Evolutionary conservation across 2,113 vertebrate genomes (phyloP).

Genomic region (Hipposideros armiger): DNA sequence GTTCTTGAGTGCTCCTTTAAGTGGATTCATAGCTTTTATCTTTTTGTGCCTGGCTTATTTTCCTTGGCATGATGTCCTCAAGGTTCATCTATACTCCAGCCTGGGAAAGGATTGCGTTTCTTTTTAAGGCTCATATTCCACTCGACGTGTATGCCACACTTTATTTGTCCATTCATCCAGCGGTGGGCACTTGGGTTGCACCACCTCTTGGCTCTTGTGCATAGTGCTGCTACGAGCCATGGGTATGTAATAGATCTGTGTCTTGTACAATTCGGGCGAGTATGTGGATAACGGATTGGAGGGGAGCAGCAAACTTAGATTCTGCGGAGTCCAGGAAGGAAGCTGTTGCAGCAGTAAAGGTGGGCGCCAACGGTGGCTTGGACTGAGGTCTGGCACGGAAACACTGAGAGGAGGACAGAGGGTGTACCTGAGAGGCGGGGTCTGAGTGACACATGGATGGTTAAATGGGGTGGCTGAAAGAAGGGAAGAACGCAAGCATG

Average conservation of each 20-base stretch:
- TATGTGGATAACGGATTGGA: too few species aligned
- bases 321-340: not conserved
- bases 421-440: fast-evolving
- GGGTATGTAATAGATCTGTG: too few species aligned
- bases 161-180: not conserved
- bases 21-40: too few species aligned
- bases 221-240: not conserved
- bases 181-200: too few species aligned
- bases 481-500: not conserved
- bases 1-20: not conserved
- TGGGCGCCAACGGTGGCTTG: too few species aligned
- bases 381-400: not conserved
- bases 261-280: not conserved
- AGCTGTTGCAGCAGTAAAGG: fast-evolving
- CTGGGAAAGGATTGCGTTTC: not conserved
- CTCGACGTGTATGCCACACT: fast-evolving
- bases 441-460: not conserved
- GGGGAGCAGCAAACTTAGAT: not conserved
- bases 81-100: not conserved
- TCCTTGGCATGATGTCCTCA: not conserved
- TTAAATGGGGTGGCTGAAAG: not conserved
- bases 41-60: not conserved
- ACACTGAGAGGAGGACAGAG: fast-evolving
- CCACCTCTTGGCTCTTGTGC: not conserved
- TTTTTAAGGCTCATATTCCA: not conserved